Conservation (phyloP, 2,888 invertebrate genomes). For the Chorisops tibialis region DNA sequence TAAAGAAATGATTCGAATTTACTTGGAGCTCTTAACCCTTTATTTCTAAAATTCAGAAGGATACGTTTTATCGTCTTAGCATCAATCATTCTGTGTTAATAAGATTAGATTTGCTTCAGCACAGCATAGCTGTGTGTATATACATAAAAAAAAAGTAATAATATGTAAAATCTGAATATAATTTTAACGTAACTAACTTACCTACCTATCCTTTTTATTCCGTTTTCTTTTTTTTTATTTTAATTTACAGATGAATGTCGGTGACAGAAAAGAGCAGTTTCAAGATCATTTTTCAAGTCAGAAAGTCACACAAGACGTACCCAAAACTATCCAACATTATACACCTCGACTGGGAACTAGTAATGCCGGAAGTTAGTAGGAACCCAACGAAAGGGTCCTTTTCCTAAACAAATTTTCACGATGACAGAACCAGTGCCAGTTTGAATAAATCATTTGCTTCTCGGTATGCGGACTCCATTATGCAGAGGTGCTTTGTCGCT, state of each 20-base stretch:
- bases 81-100: too few species aligned
- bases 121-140: too few species aligned
- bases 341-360: not conserved
- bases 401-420: constrained; percentile 25
- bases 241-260: constrained; percentile 21
- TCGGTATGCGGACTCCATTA: constrained; percentile 23
- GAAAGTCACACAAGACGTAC: constrained; percentile 13
- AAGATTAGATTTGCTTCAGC: too few species aligned
- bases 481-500: constrained; percentile 12
- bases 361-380: not conserved
- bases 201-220: not conserved
- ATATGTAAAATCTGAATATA: too few species aligned
- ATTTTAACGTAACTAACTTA: too few species aligned
- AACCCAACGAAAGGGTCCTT: not conserved
- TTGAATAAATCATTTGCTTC: constrained; percentile 20
- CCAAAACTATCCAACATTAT: not conserved
- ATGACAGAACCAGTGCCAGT: constrained; percentile 20
- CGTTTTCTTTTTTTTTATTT: too few species aligned
- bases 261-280: constrained; percentile 17
- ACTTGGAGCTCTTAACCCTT: too few species aligned
- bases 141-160: too few species aligned
- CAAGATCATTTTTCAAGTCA: constrained; percentile 17
- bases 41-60: too few species aligned
- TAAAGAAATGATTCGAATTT: too few species aligned
- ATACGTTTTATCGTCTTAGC: too few species aligned